Base-by-base conservation (phyloP, 2,113 vertebrate genomes). In the Embiotoca jacksoni region DNA sequence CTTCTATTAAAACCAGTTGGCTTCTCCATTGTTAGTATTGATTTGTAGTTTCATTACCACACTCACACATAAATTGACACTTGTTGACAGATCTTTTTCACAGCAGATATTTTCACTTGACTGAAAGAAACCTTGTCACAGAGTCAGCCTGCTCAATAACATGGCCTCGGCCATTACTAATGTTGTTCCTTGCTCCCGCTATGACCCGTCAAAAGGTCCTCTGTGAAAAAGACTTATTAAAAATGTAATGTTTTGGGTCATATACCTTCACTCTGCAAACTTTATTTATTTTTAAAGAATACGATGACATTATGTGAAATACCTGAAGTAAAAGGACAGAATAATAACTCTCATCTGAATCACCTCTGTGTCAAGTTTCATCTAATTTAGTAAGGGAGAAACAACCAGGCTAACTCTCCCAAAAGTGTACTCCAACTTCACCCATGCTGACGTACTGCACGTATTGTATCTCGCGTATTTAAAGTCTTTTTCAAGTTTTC, bases 131-230 rank as follows among this genome's bases (percentile, higher is more conserved):
- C 14, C 39, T 23, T 56, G 50, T 50, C 50, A 72, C 13, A 33
- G 36, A 36, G 9, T 59, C 72, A 59, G 61, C 49, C 9, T 23
- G 72, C 58, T 23, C 14, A 23, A 2, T 2, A 30, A 35, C 16
- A 35, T 32, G 14, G 31, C 9, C 10, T 36, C n/a, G 37, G 8
- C 36, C 46, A 53, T 58, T 7, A 16, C 37, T 30, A 35, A 33
- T n/a, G 39, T 54, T 16, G 16, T 13, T 9, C 1, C 2, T 37
- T 64, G 41, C n/a, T 41, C 8, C 66, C 41, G 37, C 41, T 71
- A 9, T 32, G 2, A 62, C 32, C 1, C 32, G 41, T 49, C 50
- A 78, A 64, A 71, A 63, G 63, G 59, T 74, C 60, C 7, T 30
- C 16, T 2, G 0, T 64, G 47, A 32, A 49, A 55, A 44, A 6